A percentile compares a stretch with the other conserved stretches of the same genome.
phyloP scores from a whole-genome alignment of 1,140 invertebrate genomes.

The Lasaia peninsularis region DNA sequence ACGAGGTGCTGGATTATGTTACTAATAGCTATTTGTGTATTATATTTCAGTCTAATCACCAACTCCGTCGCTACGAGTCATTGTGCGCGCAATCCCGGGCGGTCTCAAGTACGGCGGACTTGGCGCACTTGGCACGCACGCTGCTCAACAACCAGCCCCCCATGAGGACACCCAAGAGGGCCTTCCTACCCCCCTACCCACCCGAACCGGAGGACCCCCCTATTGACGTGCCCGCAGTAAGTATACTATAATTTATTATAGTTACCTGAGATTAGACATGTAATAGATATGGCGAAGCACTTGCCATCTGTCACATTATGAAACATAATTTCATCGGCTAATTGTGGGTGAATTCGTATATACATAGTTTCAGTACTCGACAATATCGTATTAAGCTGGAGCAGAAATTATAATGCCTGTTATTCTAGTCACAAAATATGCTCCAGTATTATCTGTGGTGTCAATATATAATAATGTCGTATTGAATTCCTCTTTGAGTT shows the following conservation, averaged over 20 bases:
- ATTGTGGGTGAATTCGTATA: too few relatives aligned
- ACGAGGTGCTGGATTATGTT: not conserved
- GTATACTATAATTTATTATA: not conserved
- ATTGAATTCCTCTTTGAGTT: too few relatives aligned
- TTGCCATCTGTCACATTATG: too few relatives aligned
- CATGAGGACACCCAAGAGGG: conserved; percentile 79
- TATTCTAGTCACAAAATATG: too few relatives aligned
- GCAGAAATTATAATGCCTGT: too few relatives aligned
- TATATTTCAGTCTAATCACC: conserved; percentile 83
- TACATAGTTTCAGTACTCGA: too few relatives aligned
- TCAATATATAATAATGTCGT: too few relatives aligned
- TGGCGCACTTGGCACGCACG: conserved; percentile 84
- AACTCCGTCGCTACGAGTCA: conserved; percentile 86
- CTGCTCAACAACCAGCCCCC: conserved; percentile 79
- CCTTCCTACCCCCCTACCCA: conserved; percentile 82
- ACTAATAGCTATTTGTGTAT: not conserved
- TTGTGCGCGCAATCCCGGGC: conserved; percentile 84
- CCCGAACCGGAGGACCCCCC: conserved; percentile 68
- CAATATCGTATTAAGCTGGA: too few relatives aligned
- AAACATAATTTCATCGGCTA: too few relatives aligned
- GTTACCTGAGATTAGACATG: too few relatives aligned
- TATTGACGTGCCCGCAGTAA: conserved; percentile 62
- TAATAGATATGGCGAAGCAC: too few relatives aligned
- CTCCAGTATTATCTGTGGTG: too few relatives aligned
- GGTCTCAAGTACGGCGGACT: conserved; percentile 83